Evolutionary conservation across 2,888 invertebrate genomes (phyloP), one percentile per base, ranked within the genome.

Genomic region (Drosophila mercatorum): DNA sequence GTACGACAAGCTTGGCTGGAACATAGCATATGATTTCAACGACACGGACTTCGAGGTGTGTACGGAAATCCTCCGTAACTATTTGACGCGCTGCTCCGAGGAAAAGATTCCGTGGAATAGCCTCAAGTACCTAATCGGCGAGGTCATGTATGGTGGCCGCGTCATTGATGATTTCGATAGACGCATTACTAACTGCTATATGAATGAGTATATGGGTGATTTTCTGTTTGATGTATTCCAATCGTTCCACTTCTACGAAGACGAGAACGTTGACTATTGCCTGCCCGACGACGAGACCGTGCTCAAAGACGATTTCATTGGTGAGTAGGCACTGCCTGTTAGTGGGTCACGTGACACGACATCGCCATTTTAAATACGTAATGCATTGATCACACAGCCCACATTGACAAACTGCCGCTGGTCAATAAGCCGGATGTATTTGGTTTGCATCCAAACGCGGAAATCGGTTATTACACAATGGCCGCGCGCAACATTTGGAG

Each of bases 1-100:
- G 91, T 98, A 98, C 92, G 97, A 97, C 89, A 98, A 98, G 93
- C 96, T 98, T 65, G 98, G 98, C 1, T 98, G 98, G 98, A 98
- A 98, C 92, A 97, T 98, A 76, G 94, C 95, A 60, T 98, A 98
- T 92, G 98, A 98, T 93, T 98, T 98, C 93, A 97, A 97, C 92
- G 97, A 98, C 92, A 96, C 97, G 0, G 98, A 98, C 93, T 98
- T 98, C 92, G 95, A 95, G 70, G 97, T 98, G 40, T 97, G 97
- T 93, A 95, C 96, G 87, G 95, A 96, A 91, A 97, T 98, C 72
- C 93, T 98, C 71, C 95, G 96, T 77, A 97, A 96, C 3, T 98
- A 98, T 93, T 93, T 98, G 61, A 96, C 95, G 22, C 96, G 97
- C 80, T 93, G 94, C 0, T 93, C 93, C 10, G 92, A 94, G n/a